These are phyloP conservation scores for Euleptes europaea DNA, from an alignment of 2,113 vertebrate species.

Conservation along the genomic window DNA sequence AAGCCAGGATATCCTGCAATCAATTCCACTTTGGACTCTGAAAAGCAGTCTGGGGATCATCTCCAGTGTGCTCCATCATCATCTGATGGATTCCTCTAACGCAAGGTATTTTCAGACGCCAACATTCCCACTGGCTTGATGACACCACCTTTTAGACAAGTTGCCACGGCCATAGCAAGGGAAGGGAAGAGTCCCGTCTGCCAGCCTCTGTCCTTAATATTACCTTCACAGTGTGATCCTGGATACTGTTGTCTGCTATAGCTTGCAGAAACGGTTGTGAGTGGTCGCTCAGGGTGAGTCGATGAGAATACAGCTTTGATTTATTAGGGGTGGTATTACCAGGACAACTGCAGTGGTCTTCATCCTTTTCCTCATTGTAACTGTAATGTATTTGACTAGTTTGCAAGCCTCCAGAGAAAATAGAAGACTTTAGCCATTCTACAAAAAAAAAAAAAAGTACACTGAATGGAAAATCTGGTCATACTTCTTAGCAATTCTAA, in stretches of 20 bases:
- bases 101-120: not conserved
- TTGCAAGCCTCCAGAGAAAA: conserved; percentile 96
- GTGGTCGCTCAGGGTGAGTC: conserved; percentile 88
- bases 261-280: conserved; percentile 96
- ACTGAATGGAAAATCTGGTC: not conserved
- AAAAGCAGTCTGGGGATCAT: not conserved
- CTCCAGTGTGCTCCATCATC: not conserved
- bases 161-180: not conserved
- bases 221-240: conserved; percentile 98
- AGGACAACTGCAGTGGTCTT: conserved; percentile 95
- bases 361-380: conserved; percentile 99
- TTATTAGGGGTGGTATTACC: conserved; percentile 91
- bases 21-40: not conserved
- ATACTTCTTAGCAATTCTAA: not conserved
- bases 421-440: conserved; percentile 97
- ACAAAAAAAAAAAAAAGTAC: conserved; percentile 3
- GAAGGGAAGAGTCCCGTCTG: not conserved
- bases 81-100: not conserved
- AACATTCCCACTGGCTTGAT: not conserved
- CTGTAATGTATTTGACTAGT: conserved; percentile 99
- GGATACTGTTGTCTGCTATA: conserved; percentile 93
- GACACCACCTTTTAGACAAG: not conserved
- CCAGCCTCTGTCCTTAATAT: not conserved
- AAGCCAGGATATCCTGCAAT: not conserved
- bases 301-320: conserved; percentile 84